A percentile compares a stretch with the other conserved stretches of the same genome.
These are phyloP conservation scores for Monochamus alternatus DNA, from an alignment of 2,888 invertebrate species.

Conservation along the genomic window DNA sequence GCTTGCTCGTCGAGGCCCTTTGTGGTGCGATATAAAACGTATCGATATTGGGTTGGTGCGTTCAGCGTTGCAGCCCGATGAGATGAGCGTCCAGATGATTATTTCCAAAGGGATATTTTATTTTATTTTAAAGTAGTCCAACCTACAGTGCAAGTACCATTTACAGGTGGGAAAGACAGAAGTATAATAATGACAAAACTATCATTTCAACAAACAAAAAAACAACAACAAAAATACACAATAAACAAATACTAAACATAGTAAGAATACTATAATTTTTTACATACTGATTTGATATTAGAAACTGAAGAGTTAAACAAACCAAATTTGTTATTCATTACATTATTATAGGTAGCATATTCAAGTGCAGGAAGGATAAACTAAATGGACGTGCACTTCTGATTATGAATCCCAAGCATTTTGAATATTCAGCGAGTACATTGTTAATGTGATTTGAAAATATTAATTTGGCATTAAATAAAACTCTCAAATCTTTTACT, in stretches of 20 bases:
- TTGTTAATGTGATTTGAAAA: too few species aligned
- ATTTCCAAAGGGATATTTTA: background rate
- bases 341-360: too few species aligned
- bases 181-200: background rate
- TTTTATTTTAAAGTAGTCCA: too few species aligned
- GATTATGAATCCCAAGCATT: too few species aligned
- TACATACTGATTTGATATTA: too few species aligned
- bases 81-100: background rate
- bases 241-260: too few species aligned
- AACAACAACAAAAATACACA: background rate
- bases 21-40: conserved; percentile 35
- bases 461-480: too few species aligned
- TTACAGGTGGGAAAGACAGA: background rate
- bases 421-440: too few species aligned
- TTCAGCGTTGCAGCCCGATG: conserved; percentile 22
- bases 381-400: too few species aligned
- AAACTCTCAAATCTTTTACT: too few species aligned
- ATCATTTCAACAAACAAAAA: background rate
- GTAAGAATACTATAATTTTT: too few species aligned
- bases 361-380: too few species aligned
- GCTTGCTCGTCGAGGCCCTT: conserved; percentile 27
- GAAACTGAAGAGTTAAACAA: background rate
- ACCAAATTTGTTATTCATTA: background rate
- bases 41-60: conserved; percentile 26
- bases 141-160: background rate